These are phyloP conservation scores for Polypedilum vanderplanki DNA, from an alignment of 1,140 invertebrate genomes.

Conservation along the genomic window DNA sequence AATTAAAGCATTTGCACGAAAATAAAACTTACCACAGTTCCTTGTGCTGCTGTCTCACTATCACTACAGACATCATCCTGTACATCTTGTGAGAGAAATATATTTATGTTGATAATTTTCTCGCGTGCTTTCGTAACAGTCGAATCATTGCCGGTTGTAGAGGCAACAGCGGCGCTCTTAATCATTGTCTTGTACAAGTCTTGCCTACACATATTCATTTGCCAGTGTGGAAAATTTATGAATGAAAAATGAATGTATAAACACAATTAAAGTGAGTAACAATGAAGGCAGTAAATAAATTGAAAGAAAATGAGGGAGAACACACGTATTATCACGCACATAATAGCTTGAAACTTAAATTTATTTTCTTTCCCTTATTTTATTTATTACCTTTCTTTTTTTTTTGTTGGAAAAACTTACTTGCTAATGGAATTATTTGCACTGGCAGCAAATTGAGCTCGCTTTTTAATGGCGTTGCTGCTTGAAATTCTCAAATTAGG, in stretches of 20 bases:
- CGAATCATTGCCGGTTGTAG: not conserved
- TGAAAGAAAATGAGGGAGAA: not conserved
- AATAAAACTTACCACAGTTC: not conserved
- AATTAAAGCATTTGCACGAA: not conserved
- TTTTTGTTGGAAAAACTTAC: not conserved
- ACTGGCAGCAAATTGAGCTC: not conserved
- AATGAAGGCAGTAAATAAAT: conserved; percentile 1
- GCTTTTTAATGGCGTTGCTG: not conserved
- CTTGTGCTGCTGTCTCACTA: not conserved
- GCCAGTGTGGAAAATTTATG: not conserved
- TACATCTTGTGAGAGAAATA: not conserved
- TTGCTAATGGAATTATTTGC: not conserved
- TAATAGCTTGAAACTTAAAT: not conserved
- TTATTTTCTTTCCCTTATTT: not conserved
- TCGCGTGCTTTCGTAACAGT: not conserved
- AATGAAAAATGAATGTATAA: not conserved
- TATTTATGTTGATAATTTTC: not conserved
- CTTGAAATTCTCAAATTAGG: not conserved
- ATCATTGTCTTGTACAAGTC: not conserved
- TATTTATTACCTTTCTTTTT: too few species aligned
- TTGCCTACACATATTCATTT: not conserved
- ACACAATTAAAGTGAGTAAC: not conserved
- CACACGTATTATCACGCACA: conserved; percentile 14
- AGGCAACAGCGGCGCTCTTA: not conserved
- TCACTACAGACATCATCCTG: conserved; percentile 17